Percentiles rank a stretch among this genome's conserved stretches.
Conservation (phyloP, 2,797 vertebrate genomes). For the Acanthiza pusilla region DNA sequence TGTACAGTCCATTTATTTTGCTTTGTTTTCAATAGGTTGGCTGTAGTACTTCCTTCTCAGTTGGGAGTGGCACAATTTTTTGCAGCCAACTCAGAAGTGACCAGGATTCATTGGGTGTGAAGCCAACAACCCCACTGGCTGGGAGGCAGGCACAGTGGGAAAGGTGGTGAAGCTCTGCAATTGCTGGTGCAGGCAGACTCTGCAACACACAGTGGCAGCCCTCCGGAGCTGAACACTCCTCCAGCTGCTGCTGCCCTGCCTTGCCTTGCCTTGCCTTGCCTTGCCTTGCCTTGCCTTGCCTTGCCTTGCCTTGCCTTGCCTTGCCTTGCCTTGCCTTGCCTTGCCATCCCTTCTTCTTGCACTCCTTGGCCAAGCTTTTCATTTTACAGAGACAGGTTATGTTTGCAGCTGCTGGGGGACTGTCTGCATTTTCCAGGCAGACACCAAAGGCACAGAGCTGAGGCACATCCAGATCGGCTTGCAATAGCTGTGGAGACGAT, state of each 20-base stretch:
- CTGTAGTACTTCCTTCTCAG: background rate
- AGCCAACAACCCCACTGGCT: background rate
- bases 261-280: too few relatives aligned
- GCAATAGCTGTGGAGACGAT: background rate
- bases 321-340: background rate
- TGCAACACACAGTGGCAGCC: background rate
- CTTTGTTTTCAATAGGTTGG: background rate
- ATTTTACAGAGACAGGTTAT: background rate
- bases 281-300: background rate
- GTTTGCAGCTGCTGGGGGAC: rapidly evolving
- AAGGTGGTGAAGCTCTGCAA: background rate
- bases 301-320: background rate
- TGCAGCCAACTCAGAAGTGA: background rate
- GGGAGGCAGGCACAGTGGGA: background rate
- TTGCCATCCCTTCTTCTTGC: background rate
- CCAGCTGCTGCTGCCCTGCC: background rate
- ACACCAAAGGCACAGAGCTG: background rate
- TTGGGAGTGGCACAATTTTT: background rate
- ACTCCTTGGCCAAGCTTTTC: background rate
- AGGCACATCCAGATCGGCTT: rapidly evolving
- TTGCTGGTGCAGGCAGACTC: background rate
- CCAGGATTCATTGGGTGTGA: background rate
- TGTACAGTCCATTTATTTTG: background rate
- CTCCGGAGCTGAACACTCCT: background rate
- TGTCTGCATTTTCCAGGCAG: background rate